Base-by-base conservation (phyloP, 2,888 invertebrate species). In the Emesis furor region DNA sequence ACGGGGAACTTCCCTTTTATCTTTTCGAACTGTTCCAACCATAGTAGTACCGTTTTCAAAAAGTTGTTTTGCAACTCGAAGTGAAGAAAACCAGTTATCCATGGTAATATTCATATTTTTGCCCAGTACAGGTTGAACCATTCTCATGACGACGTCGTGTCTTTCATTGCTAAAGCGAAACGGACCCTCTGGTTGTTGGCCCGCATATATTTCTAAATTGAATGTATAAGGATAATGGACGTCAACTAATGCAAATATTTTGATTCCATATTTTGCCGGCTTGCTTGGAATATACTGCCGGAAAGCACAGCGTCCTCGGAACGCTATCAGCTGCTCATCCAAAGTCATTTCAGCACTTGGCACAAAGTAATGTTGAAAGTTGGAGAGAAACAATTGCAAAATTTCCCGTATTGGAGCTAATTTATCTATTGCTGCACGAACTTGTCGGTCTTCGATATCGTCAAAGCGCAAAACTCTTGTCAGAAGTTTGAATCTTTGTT, bases 401-500 rank as follows among this genome's bases (percentile, higher is more conserved):
- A 51, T 12, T 46, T 72, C 46, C 14, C 24, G 2, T 8, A 72
- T 72, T 17, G 72, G 72, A 4, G 72, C 72, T 46, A 72, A 17
- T 10, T 72, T 72, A 72, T 72, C 72, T 10, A 12, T 12, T 59
- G 1, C 8, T 5, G 59, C 24, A 59, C 24, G 59, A 59, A 7
- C 59, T 71, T 71, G 69, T 1, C 69, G 69, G 69, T 6, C 69
- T 39, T 71, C 37, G 7, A 71, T 17, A 39, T 71, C 39, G 14
- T 71, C 42, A 71, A 71, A 71, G 12, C 69, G 24, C 24, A 24
- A 24, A 24, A 24, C 24, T 24, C 24, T 24, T 24, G n/a, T 71
- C 3, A 69, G 39, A 39, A 42, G 39, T 39, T 69, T 42, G 14
- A 71, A 71, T 1, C 69, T 42, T 71, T 71, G 39, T 71, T 71